Conservation (phyloP, 2,113 vertebrate genomes). For the Dasyurus viverrinus region DNA sequence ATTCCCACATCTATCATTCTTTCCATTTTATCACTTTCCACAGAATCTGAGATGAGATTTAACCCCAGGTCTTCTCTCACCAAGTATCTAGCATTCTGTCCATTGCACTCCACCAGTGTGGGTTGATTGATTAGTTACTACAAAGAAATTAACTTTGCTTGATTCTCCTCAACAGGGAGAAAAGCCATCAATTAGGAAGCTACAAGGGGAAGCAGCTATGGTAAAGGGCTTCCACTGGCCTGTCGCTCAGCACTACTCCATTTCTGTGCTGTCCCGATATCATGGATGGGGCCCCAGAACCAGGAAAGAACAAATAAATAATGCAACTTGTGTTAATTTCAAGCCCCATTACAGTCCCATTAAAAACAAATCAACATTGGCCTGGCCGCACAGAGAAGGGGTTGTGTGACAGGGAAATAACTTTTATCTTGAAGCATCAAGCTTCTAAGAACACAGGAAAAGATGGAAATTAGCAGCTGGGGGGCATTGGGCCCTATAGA, state of each 20-base stretch:
- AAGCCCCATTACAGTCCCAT: neutral
- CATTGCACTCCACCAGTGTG: neutral
- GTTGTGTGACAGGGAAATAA: rapidly evolving
- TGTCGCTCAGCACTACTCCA: neutral
- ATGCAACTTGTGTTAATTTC: neutral
- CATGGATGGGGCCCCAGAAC: rapidly evolving
- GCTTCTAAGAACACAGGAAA: neutral
- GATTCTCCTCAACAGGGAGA: neutral
- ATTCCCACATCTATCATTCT: neutral
- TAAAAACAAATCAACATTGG: rapidly evolving
- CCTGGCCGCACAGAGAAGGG: neutral
- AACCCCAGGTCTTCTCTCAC: neutral
- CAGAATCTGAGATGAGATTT: neutral
- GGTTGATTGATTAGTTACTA: neutral
- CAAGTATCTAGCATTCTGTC: neutral
- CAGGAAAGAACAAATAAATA: neutral
- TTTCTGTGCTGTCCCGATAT: neutral
- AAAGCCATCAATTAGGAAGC: neutral
- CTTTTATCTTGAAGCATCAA: rapidly evolving
- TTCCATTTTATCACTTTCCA: neutral
- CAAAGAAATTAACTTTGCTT: neutral
- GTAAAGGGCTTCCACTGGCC: neutral
- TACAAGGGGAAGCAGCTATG: neutral
- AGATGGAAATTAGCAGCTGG: rapidly evolving
- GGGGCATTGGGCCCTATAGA: neutral